These are phyloP conservation scores for Athalia rosae DNA, from an alignment of 2,888 invertebrate species.

Conservation along the genomic window DNA sequence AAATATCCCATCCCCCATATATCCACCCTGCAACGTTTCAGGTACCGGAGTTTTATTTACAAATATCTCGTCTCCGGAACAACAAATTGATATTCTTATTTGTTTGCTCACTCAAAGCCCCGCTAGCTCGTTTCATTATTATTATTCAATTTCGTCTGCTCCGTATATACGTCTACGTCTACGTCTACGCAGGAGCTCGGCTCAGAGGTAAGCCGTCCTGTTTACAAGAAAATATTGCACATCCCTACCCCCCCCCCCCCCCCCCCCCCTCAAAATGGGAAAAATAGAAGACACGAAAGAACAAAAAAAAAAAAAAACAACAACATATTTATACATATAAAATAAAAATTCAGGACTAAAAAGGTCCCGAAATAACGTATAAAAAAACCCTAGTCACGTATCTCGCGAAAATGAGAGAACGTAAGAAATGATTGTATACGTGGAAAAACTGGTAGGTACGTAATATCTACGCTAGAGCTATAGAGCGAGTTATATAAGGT, in stretches of 20 bases:
- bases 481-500: background rate
- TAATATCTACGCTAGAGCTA: background rate
- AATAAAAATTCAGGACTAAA: background rate
- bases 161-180: too few species aligned
- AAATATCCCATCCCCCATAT: background rate
- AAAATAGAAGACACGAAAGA: background rate
- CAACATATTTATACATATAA: too few species aligned
- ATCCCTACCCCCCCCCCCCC: too few species aligned
- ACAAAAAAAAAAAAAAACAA: background rate
- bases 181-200: background rate
- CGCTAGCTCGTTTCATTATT: slow-evolving; percentile 12
- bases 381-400: slow-evolving; percentile 39
- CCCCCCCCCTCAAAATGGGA: background rate
- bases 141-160: slow-evolving; percentile 1
- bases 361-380: slow-evolving; percentile 1
- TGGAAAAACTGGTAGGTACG: slow-evolving; percentile 34
- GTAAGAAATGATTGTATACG: slow-evolving; percentile 43
- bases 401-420: slow-evolving; percentile 35
- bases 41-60: background rate
- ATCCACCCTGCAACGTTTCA: background rate
- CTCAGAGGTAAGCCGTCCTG: slow-evolving; percentile 2
- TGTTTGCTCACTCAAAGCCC: slow-evolving; percentile 24
- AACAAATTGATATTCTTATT: slow-evolving; percentile 39
- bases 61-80: slow-evolving; percentile 1
- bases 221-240: slow-evolving; percentile 26